Evolutionary conservation across 2,797 vertebrate genomes (phyloP), one percentile per base, ranked within the genome.

Genomic region (Pseudotriccus pelzelni): DNA sequence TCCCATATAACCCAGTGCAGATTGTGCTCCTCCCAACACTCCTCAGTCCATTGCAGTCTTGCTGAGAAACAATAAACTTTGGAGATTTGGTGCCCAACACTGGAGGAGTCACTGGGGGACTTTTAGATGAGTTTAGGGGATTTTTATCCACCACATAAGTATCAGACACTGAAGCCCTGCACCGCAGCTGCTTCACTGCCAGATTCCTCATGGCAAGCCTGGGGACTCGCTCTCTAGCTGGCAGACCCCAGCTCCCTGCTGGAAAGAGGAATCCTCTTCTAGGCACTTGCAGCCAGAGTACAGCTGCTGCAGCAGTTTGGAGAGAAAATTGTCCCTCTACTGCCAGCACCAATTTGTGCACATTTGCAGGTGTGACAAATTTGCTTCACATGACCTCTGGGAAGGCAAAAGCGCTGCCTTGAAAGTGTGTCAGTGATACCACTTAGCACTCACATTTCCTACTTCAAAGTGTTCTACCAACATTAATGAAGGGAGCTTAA

Each of bases 391-490:
- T 87, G 77, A 84, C 90, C 87, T 72, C 59, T 96, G 91, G 90
- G 88, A 96, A 95, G 69, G 68, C 55, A 85, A 72, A 88, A 92
- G 52, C 7, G 0, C 34, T 79, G 86, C 74, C 80, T 93, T 56
- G 84, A 94, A 97, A 89, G 83, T 81, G 66, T 93, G 91, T 89
- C 89, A 91, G 77, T 89, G 86, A 81, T 88, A 87, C 46, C 67
- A 95, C 76, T 94, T 94, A 90, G 83, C 59, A 59, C 85, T 91
- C 58, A 86, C 36, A 59, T 93, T 92, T 89, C 68, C 79, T 79
- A 90, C 89, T 93, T 96, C 84, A 87, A 96, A 95, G 88, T 79
- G 30, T 85, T 96, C 94, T 37, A 49, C 79, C 46, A 89, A 72
- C n/a, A 52, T 53, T 90, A 97, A 94, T 83, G 82, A 96, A 93